These are phyloP conservation scores for Panurus biarmicus DNA, from an alignment of 2,113 vertebrate genomes.

Conservation along the genomic window DNA sequence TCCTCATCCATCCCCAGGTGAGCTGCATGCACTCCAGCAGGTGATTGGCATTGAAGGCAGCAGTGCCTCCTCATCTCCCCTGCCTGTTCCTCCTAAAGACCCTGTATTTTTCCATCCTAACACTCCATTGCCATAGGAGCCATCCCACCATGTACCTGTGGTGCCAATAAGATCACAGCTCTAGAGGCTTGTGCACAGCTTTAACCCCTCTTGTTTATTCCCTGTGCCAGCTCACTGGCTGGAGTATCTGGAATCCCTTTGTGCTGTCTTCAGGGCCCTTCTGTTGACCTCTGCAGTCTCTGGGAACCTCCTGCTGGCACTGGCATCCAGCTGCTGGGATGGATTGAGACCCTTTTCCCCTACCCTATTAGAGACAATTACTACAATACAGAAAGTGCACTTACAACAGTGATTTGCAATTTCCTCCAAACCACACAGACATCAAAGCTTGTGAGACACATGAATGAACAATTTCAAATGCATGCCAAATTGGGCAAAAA, in stretches of 20 bases:
- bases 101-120: background rate
- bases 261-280: background rate
- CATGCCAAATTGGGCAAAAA: slow-evolving; percentile 15
- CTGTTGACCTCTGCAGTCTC: background rate
- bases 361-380: background rate
- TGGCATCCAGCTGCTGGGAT: background rate
- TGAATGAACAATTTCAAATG: slow-evolving; percentile 22
- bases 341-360: background rate
- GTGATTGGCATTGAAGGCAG: background rate
- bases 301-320: background rate
- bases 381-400: background rate
- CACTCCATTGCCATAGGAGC: background rate
- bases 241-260: background rate
- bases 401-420: background rate
- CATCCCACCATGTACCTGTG: background rate
- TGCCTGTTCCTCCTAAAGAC: background rate
- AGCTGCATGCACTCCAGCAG: background rate
- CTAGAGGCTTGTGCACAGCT: background rate
- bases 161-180: background rate
- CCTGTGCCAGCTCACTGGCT: background rate
- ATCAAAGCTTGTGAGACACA: slow-evolving; percentile 19
- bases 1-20: background rate
- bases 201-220: background rate
- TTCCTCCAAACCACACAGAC: background rate
- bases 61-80: background rate